Percentiles rank a stretch among this genome's conserved stretches.
phyloP scores from a whole-genome alignment of 2,113 vertebrate genomes.

The Vulpes lagopus region DNA sequence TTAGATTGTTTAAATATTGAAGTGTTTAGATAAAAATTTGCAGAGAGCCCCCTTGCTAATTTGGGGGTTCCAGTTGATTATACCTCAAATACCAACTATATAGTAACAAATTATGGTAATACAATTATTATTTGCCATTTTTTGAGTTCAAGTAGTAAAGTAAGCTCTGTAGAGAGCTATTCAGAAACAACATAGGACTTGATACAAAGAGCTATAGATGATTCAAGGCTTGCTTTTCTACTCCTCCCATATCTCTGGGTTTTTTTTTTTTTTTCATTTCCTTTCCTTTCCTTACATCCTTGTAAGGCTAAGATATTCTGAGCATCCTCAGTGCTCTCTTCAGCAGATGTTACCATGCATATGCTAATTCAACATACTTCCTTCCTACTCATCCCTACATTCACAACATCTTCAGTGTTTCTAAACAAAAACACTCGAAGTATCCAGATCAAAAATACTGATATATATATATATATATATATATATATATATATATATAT shows the following conservation, averaged over 20 bases:
- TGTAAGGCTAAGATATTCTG: constrained; percentile 53
- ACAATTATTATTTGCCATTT: neutral
- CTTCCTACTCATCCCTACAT: constrained; percentile 73
- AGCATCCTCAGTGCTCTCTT: constrained; percentile 54
- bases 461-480: neutral
- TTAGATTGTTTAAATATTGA: constrained; percentile 26
- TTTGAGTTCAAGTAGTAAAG: constrained; percentile 23
- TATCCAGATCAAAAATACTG: constrained; percentile 70
- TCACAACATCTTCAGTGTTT: constrained; percentile 74
- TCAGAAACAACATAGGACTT: neutral
- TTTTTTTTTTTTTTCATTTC: constrained; percentile 40
- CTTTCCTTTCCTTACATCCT: constrained; percentile 38
- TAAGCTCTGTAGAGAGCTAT: neutral
- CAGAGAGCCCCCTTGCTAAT: neutral
- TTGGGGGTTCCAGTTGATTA: neutral
- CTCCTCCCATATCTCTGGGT: neutral
- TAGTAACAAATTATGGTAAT: neutral
- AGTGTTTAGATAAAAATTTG: neutral
- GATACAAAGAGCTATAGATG: neutral
- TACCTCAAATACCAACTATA: neutral
- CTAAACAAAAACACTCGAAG: constrained; percentile 77
- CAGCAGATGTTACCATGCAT: constrained; percentile 78
- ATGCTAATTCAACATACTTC: constrained; percentile 80
- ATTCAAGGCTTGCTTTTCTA: neutral
- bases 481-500: neutral